Percentiles rank a stretch among this genome's conserved stretches.
These are phyloP conservation scores for Pithys albifrons DNA, from an alignment of 2,113 vertebrate genomes.

Conservation along the genomic window DNA sequence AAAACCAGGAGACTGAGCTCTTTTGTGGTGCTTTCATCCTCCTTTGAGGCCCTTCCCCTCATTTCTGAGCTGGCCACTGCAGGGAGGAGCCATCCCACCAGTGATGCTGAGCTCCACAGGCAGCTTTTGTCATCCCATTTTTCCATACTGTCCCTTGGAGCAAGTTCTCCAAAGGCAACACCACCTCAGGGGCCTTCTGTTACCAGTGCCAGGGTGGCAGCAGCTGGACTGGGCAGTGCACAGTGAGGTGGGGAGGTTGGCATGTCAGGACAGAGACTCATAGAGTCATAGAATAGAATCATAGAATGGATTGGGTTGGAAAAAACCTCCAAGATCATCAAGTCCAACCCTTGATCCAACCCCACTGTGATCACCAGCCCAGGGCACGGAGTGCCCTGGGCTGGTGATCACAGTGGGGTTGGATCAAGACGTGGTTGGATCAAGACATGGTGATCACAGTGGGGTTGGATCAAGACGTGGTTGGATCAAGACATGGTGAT, in stretches of 20 bases:
- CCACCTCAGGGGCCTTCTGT: neutral
- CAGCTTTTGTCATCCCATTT: neutral
- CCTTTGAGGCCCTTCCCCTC: neutral
- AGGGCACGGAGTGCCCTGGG: too few relatives aligned
- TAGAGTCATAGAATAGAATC: too few relatives aligned
- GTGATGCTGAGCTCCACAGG: neutral
- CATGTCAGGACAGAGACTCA: fast-evolving
- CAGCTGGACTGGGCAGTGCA: neutral
- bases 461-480: too few relatives aligned
- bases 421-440: too few relatives aligned
- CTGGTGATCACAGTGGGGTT: too few relatives aligned
- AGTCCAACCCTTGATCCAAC: too few relatives aligned
- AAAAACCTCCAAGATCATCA: too few relatives aligned
- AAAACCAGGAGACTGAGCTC: neutral
- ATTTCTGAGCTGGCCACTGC: neutral
- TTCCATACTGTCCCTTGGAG: neutral
- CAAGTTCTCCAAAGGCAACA: neutral
- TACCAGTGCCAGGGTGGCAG: neutral
- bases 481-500: too few relatives aligned
- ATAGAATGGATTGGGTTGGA: too few relatives aligned
- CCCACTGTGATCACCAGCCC: too few relatives aligned
- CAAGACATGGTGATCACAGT: too few relatives aligned
- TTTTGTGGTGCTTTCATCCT: neutral
- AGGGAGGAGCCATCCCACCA: neutral
- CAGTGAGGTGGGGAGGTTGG: neutral